Evolutionary conservation across 2,888 invertebrate genomes (phyloP), one percentile per base, ranked within the genome.

Genomic region (Heliconius hortense): DNA sequence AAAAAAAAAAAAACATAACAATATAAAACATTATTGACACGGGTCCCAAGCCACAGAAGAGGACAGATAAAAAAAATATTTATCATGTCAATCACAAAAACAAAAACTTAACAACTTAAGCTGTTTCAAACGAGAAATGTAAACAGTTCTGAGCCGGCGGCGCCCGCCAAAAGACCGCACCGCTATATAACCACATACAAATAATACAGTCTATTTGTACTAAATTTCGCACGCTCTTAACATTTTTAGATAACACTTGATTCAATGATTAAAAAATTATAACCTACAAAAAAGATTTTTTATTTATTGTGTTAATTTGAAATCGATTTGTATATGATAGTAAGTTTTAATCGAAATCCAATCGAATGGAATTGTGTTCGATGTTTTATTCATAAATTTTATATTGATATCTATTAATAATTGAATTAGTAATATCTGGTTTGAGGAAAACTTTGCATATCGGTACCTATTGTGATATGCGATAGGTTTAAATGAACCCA

Each of bases 151-250:
- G 79, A 81, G 79, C 86, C 86, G 87, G 83, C 92, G 91, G 92
- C 86, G 80, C 75, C 88, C 88, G 87, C 85, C 92, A 91, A 92
- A 89, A 88, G 89, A 80, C 87, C 79, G 79, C 88, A 87, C 85
- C 77, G 79, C 75, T 78, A 76, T 78, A 71, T 79, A 79, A 80
- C 82, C 80, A 80, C 78, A 83, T 83, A 83, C 81, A 84, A 82
- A 82, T 80, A 82, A 82, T 77, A 81, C 82, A 77, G 81, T 79
- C 81, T 79, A 76, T 77, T 85, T 82, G 83, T 79, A 81, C 82
- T 78, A 80, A 81, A 81, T 90, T 91, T 93, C 92, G 89, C 93
- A 91, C 89, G 85, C 87, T 84, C 89, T 90, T 90, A 86, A 88
- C 85, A 90, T 82, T 88, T 85, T 82, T 83, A 83, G 88, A 92